Evolutionary conservation across 2,888 invertebrate genomes (phyloP), one percentile per base, ranked within the genome.

Genomic region (Lymantria monacha): DNA sequence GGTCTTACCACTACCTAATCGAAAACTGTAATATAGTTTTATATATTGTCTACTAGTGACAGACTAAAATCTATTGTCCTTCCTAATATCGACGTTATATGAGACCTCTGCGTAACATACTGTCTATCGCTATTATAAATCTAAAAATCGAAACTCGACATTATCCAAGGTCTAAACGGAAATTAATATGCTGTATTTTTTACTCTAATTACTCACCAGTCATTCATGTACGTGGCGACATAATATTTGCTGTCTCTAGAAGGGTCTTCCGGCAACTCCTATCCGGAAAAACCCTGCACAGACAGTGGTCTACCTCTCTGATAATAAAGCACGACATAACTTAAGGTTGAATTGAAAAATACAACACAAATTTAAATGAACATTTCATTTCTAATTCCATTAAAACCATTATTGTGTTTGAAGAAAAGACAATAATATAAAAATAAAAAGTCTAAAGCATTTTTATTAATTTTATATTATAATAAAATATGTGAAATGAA

Each of bases 111-210:
- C 22, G 22, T 22, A 22, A 22, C 22, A 22, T 22, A 22, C 5
- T 5, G 2, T 22, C 22, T 22, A 22, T 22, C 22, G 22, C 22
- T 22, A 3, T 22, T 22, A 22, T 5, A 3, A 22, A 3, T 22
- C 22, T 22, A 22, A 22, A 22, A 22, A 22, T 5, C 2, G 22
- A 22, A 22, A 22, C 22, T 5, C 22, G 22, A 22, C 22, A 22
- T 22, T 30, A 11, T 36, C 40, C 44, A 36, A 48, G 44, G 44
- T 41, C 41, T 44, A 41, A 41, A 44, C 44, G 31, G 10, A 51
- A 44, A 51, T 46, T 38, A n/a, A 51, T 38, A 30, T 22, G 30
- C 44, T 44, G 47, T 38, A 12, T 41, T 30, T 51, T 45, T 45
- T 45, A 42, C 51, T 44, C 30, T 31, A 9, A 46, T 42, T 38